A percentile compares a stretch with the other conserved stretches of the same genome.
phyloP scores from a whole-genome alignment of 2,113 vertebrate genomes.

The Isurus oxyrinchus region DNA sequence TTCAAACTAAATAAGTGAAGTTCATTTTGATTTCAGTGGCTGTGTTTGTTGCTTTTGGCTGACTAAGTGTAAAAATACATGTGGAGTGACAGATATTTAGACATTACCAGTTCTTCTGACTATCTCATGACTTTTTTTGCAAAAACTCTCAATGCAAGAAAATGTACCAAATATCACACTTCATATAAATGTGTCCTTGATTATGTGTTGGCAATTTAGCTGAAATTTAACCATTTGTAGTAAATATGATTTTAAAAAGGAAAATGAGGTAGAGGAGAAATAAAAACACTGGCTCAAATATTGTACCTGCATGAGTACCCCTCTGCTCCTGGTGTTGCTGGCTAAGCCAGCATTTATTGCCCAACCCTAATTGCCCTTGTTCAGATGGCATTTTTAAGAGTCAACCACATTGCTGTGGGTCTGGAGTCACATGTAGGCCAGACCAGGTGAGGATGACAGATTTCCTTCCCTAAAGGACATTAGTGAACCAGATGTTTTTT shows the following conservation, averaged over 20 bases:
- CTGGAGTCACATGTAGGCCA: too few relatives aligned
- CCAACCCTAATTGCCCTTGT: too few relatives aligned
- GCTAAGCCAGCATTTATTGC: too few relatives aligned
- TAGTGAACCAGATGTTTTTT: too few relatives aligned
- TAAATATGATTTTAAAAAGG: neutral
- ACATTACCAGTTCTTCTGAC: neutral
- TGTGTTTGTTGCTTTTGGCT: neutral
- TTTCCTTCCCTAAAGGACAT: too few relatives aligned
- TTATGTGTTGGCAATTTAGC: neutral
- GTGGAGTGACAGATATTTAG: neutral
- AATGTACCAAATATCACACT: neutral
- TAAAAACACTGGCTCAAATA: neutral
- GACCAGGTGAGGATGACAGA: too few relatives aligned
- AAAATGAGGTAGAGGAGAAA: neutral
- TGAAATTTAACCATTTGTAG: neutral
- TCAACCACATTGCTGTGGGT: too few relatives aligned
- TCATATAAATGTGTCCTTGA: neutral
- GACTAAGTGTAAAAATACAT: neutral
- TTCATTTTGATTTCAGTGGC: neutral
- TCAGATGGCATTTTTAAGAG: too few relatives aligned
- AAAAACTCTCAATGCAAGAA: neutral
- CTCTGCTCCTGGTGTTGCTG: too few relatives aligned
- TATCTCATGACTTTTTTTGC: neutral
- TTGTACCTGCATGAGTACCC: too few relatives aligned
- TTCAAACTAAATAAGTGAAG: neutral